Base-by-base conservation (phyloP, 2,797 vertebrate species). In the Myripristis jacobus region DNA sequence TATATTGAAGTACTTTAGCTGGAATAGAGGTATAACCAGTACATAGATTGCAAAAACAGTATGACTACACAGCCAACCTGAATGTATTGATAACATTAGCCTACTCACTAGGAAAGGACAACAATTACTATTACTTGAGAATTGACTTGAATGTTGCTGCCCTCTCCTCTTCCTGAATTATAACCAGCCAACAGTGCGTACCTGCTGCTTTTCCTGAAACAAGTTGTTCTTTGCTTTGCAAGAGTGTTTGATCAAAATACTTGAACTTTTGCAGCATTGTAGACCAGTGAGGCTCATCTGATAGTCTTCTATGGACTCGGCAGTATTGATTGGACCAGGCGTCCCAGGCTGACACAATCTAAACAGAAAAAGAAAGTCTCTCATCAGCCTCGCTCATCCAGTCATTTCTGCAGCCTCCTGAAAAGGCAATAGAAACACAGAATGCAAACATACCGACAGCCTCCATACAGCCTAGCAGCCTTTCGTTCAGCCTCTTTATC, bases 71-170 rank as follows among this genome's bases (percentile, higher is more conserved):
- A 83, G 71, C 74, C 78, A 67, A 83, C 51, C 25, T 83, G 88
- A 92, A 89, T 90, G 88, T 92, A 89, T 73, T 64, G 59, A 76
- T 68, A 66, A 72, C 19, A 18, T 79, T 72, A 56, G 71, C 50
- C 41, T 68, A 64, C 70, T 62, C 62, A 70, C 46, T 70, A 65
- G 51, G 53, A 56, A 59, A 77, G 36, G 52, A 50, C 59, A 55
- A 80, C 50, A 52, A 25, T 52, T 15, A 53, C 10, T n/a, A 52
- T 61, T 34, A 73, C 34, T 60, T 61, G 51, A 61, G 50, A 66
- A 66, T 38, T 65, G 41, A 16, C 36, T 60, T 75, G 78, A 87
- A 83, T 82, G 73, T 84, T 80, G 48, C 75, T 74, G 56, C 68
- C 70, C 48, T 83, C 51, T 63, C 53, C n/a, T 80, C 61, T 54